Evolutionary conservation across 2,797 vertebrate species (phyloP).

Genomic region (Tokudaia tokunoshimensis): DNA sequence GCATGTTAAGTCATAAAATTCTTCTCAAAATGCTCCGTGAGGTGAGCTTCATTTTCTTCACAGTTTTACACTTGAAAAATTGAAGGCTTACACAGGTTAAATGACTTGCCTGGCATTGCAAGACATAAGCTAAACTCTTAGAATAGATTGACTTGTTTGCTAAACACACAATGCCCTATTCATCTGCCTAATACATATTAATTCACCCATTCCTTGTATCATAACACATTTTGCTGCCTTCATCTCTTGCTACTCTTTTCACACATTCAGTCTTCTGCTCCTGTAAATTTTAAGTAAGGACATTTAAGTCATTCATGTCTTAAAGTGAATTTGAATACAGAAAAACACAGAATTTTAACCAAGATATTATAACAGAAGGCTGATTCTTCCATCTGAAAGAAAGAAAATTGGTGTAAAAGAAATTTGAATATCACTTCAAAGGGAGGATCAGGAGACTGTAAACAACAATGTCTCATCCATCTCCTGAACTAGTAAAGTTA

Average conservation of each 20-base stretch:
- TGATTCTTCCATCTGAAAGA: background rate
- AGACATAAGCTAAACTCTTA: background rate
- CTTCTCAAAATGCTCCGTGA: slow-evolving; percentile 36
- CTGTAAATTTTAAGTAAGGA: background rate
- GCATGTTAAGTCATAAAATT: slow-evolving; percentile 54
- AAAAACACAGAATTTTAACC: background rate
- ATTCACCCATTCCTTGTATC: background rate
- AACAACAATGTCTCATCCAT: fast-evolving
- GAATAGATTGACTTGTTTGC: slow-evolving; percentile 10
- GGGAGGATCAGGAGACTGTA: background rate
- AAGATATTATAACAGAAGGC: background rate
- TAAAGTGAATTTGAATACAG: background rate
- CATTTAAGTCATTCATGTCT: background rate
- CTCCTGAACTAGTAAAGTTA: background rate
- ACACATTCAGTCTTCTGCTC: background rate
- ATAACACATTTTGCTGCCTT: background rate
- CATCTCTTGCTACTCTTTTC: background rate
- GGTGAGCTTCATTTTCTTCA: slow-evolving; percentile 35
- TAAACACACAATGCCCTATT: background rate
- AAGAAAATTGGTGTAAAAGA: background rate
- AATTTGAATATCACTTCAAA: slow-evolving; percentile 3
- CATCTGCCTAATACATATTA: background rate
- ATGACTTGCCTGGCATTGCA: slow-evolving; percentile 23
- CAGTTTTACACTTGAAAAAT: slow-evolving; percentile 64
- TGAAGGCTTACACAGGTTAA: slow-evolving; percentile 48